A percentile compares a stretch with the other conserved stretches of the same genome.
Conservation (phyloP, 1,140 invertebrate species). For the Pectinophora gossypiella region DNA sequence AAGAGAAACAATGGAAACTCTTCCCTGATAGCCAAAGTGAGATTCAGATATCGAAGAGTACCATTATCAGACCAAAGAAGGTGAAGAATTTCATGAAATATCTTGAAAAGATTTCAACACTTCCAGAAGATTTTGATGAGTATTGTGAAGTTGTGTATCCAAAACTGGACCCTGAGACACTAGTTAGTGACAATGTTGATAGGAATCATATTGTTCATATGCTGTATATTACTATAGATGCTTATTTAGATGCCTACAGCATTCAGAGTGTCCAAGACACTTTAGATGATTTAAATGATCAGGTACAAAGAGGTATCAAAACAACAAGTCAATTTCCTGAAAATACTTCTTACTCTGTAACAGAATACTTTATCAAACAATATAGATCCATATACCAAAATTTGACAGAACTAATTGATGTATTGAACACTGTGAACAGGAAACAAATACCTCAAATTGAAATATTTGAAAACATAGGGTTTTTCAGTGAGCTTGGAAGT, state of each 20-base stretch:
- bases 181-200: constrained; percentile 3
- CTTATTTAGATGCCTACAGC: constrained; percentile 48
- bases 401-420: constrained; percentile 33
- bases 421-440: constrained; percentile 25
- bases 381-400: constrained; percentile 34
- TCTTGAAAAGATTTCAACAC: constrained; percentile 23
- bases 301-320: constrained; percentile 12
- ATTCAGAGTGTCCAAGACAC: constrained; percentile 38
- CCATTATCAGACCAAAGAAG: constrained; percentile 22
- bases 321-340: constrained; percentile 6
- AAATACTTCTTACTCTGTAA: constrained; percentile 27
- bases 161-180: constrained; percentile 16
- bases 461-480: constrained; percentile 36
- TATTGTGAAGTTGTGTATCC: constrained; percentile 12
- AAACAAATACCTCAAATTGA: constrained; percentile 23
- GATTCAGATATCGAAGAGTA: constrained; percentile 13
- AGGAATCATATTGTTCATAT: constrained; percentile 24
- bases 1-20: constrained; percentile 28
- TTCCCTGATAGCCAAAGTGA: constrained; percentile 19
- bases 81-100: constrained; percentile 22
- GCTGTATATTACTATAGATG: constrained; percentile 40
- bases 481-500: constrained; percentile 16
- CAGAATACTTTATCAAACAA: constrained; percentile 39
- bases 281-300: constrained; percentile 34
- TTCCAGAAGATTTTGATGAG: not conserved